Conservation (phyloP, 2,888 invertebrate species). For the Cataglyphis livida region DNA sequence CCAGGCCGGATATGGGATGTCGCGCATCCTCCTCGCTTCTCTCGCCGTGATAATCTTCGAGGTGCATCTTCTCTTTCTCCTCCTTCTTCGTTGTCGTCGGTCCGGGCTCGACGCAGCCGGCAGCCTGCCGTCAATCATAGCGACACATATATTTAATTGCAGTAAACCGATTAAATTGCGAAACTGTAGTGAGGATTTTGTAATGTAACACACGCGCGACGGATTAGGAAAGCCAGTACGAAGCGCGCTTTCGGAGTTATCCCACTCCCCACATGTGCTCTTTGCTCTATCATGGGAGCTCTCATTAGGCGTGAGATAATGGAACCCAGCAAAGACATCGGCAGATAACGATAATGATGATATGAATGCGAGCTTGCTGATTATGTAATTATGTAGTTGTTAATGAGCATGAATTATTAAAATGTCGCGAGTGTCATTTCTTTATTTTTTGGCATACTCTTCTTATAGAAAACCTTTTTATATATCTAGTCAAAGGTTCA, state of each 20-base stretch:
- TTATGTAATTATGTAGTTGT: background rate
- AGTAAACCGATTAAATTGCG: constrained; percentile 26
- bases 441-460: background rate
- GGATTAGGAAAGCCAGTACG: constrained; percentile 32
- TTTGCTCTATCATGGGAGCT: constrained; percentile 2
- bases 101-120: constrained; percentile 42
- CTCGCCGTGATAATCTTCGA: constrained; percentile 73
- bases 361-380: constrained; percentile 13
- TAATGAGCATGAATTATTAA: background rate
- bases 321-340: constrained; percentile 18
- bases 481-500: background rate
- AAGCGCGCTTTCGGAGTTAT: background rate
- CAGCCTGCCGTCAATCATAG: constrained; percentile 53
- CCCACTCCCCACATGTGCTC: background rate
- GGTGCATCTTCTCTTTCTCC: constrained; percentile 72
- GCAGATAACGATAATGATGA: constrained; percentile 1
- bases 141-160: constrained; percentile 17
- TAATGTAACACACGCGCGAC: constrained; percentile 24
- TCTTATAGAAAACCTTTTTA: background rate
- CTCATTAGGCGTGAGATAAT: constrained; percentile 24
- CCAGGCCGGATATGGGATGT: constrained; percentile 46
- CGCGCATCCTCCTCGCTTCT: constrained; percentile 70
- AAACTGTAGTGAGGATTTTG: constrained; percentile 42
- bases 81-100: constrained; percentile 56
- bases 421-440: background rate